Evolutionary conservation across 2,797 vertebrate genomes (phyloP).

Genomic region (Coregonus ussuriensis): DNA sequence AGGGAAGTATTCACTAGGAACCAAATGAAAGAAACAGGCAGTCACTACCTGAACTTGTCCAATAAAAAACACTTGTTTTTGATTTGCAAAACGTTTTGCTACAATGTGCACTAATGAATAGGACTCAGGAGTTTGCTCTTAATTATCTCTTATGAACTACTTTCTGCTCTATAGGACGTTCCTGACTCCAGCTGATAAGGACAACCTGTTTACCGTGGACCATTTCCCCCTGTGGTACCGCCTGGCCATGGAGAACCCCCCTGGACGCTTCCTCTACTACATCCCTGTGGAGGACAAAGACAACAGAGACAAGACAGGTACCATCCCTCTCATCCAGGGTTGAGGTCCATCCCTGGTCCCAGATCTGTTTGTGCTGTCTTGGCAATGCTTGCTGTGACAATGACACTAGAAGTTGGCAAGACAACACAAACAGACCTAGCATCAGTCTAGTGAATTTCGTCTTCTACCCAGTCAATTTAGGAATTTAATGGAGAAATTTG

Average conservation of each 20-base stretch:
- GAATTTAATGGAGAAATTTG: too few relatives aligned
- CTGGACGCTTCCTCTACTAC: constrained; percentile 88
- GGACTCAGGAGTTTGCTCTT: background rate
- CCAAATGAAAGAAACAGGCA: background rate
- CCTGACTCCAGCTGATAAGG: constrained; percentile 81
- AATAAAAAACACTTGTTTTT: background rate
- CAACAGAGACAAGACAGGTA: background rate
- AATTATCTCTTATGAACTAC: background rate
- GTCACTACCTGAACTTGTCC: background rate
- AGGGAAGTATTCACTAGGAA: background rate
- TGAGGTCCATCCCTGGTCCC: too few relatives aligned
- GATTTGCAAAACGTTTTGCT: background rate
- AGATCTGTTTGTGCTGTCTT: too few relatives aligned
- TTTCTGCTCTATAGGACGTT: constrained; percentile 77
- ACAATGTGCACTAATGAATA: background rate
- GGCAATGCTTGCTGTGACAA: too few relatives aligned
- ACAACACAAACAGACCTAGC: too few relatives aligned
- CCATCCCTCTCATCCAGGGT: background rate
- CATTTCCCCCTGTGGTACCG: constrained; percentile 96
- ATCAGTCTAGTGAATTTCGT: too few relatives aligned
- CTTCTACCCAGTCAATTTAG: background rate
- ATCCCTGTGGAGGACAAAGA: constrained; percentile 78
- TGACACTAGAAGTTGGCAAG: too few relatives aligned
- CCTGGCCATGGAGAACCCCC: constrained; percentile 83
- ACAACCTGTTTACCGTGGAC: constrained; percentile 89